These are phyloP conservation scores for Stegodyphus dumicola DNA, from an alignment of 1,140 invertebrate species.

Conservation along the genomic window DNA sequence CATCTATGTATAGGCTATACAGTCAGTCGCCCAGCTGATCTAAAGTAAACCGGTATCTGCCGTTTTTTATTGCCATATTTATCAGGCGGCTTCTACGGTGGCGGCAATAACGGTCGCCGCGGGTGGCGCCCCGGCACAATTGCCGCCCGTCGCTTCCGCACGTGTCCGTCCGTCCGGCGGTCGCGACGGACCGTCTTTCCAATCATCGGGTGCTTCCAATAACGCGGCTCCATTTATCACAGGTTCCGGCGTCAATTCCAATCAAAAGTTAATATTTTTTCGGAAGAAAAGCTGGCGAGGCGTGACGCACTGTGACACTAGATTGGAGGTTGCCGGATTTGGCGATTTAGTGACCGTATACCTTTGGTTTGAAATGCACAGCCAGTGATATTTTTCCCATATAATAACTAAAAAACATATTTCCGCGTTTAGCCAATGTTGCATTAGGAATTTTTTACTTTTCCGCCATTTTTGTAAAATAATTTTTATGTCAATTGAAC, in stretches of 20 bases:
- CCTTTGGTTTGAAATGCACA: too few relatives aligned
- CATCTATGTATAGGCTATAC: conserved; percentile 16
- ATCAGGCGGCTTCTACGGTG: conserved; percentile 16
- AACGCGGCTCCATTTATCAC: conserved; percentile 55
- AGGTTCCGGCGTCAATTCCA: conserved; percentile 51
- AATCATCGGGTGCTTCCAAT: conserved; percentile 57
- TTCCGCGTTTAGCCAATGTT: too few relatives aligned
- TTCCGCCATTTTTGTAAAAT: too few relatives aligned
- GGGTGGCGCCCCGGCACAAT: conserved; percentile 14
- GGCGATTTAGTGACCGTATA: background rate
- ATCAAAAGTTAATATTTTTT: conserved; percentile 62
- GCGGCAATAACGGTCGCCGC: conserved; percentile 49
- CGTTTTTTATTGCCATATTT: conserved; percentile 52
- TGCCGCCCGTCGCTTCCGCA: conserved; percentile 21
- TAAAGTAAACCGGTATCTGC: too few relatives aligned
- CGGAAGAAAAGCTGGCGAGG: background rate
- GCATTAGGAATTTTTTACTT: too few relatives aligned
- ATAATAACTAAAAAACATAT: too few relatives aligned
- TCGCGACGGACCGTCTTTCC: conserved; percentile 12
- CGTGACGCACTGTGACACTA: conserved; percentile 9
- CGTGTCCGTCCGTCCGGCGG: conserved; percentile 4
- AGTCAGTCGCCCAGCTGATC: too few relatives aligned
- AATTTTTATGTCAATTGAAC: too few relatives aligned
- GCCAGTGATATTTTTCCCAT: too few relatives aligned
- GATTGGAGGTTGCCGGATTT: background rate